These are phyloP conservation scores for Zaprionus davidi DNA, from an alignment of 1,140 invertebrate species.

Conservation along the genomic window DNA sequence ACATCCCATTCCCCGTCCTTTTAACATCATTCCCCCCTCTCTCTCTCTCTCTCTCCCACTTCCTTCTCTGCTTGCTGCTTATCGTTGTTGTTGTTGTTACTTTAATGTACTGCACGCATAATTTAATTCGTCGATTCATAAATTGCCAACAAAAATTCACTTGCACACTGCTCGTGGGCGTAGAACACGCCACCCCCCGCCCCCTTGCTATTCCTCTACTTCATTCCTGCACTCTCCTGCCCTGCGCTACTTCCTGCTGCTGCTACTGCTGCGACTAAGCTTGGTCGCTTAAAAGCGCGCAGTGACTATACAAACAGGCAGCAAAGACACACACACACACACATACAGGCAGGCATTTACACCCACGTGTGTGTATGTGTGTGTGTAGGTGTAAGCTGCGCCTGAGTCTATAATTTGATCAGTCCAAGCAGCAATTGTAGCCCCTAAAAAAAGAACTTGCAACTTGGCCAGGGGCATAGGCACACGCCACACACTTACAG, in stretches of 20 bases:
- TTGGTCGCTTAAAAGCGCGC: constrained; percentile 50
- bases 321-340: constrained; percentile 31
- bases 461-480: constrained; percentile 13
- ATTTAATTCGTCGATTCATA: constrained; percentile 78
- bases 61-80: constrained; percentile 7
- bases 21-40: constrained; percentile 5
- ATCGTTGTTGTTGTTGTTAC: constrained; percentile 19
- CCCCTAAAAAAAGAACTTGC: constrained; percentile 27
- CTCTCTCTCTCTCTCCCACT: constrained; percentile 29
- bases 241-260: background rate
- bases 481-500: constrained; percentile 3
- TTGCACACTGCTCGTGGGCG: constrained; percentile 26
- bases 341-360: background rate
- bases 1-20: background rate
- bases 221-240: too few species aligned
- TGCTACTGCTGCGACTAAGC: background rate
- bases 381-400: constrained; percentile 7
- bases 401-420: constrained; percentile 45
- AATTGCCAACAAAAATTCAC: constrained; percentile 69
- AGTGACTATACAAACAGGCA: constrained; percentile 50
- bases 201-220: background rate
- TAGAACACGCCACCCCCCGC: background rate
- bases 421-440: constrained; percentile 34
- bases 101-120: constrained; percentile 75
- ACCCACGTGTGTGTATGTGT: constrained; percentile 1